A percentile compares a stretch with the other conserved stretches of the same genome.
phyloP scores from a whole-genome alignment of 2,888 invertebrate genomes.

The Zele albiditarsus region DNA sequence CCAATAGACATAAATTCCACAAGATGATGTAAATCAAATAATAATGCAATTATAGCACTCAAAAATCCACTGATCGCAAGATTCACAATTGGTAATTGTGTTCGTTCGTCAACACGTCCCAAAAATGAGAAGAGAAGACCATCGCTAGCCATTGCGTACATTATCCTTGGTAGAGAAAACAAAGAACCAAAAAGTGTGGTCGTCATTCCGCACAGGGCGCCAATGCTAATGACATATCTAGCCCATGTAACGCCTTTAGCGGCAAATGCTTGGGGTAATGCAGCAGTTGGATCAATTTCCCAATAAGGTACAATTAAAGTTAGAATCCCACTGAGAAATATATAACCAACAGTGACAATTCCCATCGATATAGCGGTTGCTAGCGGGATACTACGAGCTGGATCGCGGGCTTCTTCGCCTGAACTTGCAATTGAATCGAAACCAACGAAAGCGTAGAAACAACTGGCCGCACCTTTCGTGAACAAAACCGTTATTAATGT shows the following conservation, averaged over 20 bases:
- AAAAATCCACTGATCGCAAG: constrained; percentile 84
- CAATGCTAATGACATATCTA: constrained; percentile 82
- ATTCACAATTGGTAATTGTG: constrained; percentile 87
- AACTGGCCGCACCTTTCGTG: constrained; percentile 84
- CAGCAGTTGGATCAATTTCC: constrained; percentile 83
- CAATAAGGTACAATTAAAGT: constrained; percentile 88
- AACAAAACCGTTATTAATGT: not conserved
- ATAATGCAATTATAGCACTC: constrained; percentile 85
- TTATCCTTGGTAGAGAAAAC: constrained; percentile 88
- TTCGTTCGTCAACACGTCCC: constrained; percentile 84
- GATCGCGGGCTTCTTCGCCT: constrained; percentile 89
- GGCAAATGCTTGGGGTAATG: constrained; percentile 86
- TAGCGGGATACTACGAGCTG: constrained; percentile 85
- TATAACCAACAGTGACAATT: constrained; percentile 85
- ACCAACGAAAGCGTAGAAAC: constrained; percentile 94
- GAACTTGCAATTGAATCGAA: constrained; percentile 94
- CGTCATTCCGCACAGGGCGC: constrained; percentile 94
- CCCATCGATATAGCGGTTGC: constrained; percentile 88
- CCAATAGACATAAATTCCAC: constrained; percentile 97
- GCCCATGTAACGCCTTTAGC: constrained; percentile 86
- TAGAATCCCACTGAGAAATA: constrained; percentile 86
- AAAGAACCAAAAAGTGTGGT: constrained; percentile 89
- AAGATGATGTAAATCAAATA: constrained; percentile 91
- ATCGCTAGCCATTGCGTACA: constrained; percentile 94
- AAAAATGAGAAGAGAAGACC: constrained; percentile 88